phyloP scores from a whole-genome alignment of 2,888 invertebrate species.

The Drosophila subquinaria region DNA sequence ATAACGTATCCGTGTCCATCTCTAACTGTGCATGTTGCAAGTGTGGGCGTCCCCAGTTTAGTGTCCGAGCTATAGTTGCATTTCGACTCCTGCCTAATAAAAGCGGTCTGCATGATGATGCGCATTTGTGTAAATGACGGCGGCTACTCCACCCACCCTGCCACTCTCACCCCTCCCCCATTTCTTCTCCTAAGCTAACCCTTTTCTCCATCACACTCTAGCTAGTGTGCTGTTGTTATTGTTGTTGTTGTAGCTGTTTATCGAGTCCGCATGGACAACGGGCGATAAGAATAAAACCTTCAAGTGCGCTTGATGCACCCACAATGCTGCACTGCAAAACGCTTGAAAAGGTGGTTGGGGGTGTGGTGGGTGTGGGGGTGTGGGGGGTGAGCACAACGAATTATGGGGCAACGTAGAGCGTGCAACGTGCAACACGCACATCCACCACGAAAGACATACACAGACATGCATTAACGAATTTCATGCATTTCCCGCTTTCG shows the following conservation, averaged over 20 bases:
- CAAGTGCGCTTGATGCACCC: conserved; percentile 54
- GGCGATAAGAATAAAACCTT: conserved; percentile 74
- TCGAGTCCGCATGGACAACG: conserved; percentile 61
- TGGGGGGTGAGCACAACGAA: conserved; percentile 7
- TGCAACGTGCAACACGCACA: conserved; percentile 23
- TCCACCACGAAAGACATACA: conserved; percentile 21
- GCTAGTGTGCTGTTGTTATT: background rate
- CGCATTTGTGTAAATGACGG: conserved; percentile 60
- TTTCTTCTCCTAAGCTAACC: background rate
- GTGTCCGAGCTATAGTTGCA: conserved; percentile 60
- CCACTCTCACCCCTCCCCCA: background rate
- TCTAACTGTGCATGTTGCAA: conserved; percentile 1
- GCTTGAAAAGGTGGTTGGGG: background rate
- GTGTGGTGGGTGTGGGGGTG: background rate
- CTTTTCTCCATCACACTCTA: background rate
- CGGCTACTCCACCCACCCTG: conserved; percentile 18
- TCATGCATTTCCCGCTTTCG: conserved; percentile 33
- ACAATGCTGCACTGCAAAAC: conserved; percentile 16
- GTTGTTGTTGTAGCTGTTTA: conserved; percentile 46
- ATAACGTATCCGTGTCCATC: background rate
- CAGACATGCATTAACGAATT: conserved; percentile 44
- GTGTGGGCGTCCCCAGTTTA: conserved; percentile 29
- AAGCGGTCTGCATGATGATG: conserved; percentile 51
- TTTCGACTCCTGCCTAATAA: conserved; percentile 48
- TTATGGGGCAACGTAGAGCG: conserved; percentile 28